Evolutionary conservation across 2,888 invertebrate species (phyloP).

Genomic region (Erpobdella octoculata): DNA sequence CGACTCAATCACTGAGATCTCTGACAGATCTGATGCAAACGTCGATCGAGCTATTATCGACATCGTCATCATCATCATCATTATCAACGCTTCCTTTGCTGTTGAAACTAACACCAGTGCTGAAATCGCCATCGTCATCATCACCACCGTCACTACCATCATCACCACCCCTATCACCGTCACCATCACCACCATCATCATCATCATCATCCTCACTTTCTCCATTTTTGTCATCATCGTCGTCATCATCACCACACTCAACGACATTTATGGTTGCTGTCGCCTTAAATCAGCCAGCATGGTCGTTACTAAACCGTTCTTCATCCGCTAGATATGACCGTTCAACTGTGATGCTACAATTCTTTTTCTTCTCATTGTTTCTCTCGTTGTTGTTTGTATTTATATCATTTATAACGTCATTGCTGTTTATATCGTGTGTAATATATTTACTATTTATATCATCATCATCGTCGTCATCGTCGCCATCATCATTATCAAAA

Average conservation of each 20-base stretch:
- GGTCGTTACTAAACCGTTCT: too few relatives aligned
- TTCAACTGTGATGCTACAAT: too few relatives aligned
- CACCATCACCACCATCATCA: background rate
- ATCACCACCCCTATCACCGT: background rate
- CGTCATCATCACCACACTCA: background rate
- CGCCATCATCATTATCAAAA: background rate
- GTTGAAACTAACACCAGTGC: background rate
- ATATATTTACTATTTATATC: too few relatives aligned
- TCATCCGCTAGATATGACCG: too few relatives aligned
- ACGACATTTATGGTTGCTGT: background rate
- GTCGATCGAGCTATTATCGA: background rate
- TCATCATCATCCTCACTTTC: background rate
- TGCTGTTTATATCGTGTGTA: too few relatives aligned
- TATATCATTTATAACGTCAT: too few relatives aligned
- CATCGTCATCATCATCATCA: background rate
- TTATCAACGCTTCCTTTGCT: background rate
- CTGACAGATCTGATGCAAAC: background rate
- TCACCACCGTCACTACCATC: background rate
- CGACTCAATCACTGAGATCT: too few relatives aligned
- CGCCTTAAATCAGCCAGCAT: too few relatives aligned
- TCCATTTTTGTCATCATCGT: background rate
- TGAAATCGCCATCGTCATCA: background rate
- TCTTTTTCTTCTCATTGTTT: too few relatives aligned
- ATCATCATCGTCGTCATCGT: background rate
- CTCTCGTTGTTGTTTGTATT: too few relatives aligned